Conservation (phyloP, 2,888 invertebrate species). For the Eurytoma californica region DNA sequence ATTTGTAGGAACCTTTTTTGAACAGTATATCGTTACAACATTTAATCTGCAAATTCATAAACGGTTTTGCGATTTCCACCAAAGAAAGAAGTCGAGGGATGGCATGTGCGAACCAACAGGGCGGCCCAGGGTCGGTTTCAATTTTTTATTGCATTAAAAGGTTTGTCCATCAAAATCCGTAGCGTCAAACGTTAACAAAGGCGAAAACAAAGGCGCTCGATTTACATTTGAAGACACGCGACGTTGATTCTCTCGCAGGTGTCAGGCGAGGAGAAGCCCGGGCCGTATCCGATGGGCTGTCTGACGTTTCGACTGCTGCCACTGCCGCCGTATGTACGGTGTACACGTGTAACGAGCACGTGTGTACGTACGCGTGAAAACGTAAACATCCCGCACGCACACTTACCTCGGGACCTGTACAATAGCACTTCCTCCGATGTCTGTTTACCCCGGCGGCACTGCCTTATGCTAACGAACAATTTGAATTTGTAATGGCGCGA, state of each 20-base stretch:
- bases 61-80: no score
- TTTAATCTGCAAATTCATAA: neutral
- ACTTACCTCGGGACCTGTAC: no score
- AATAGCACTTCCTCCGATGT: no score
- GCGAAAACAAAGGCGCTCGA: neutral
- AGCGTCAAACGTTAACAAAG: neutral
- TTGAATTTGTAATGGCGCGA: no score
- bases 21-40: neutral
- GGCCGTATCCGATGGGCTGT: conserved; percentile 17
- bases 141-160: neutral
- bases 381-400: conserved; percentile 20
- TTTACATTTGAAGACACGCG: conserved; percentile 34
- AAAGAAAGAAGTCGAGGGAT: no score
- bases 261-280: conserved; percentile 18
- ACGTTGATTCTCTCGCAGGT: conserved; percentile 44
- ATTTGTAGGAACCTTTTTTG: no score
- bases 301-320: conserved; percentile 43
- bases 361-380: neutral
- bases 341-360: neutral
- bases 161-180: conserved; percentile 12
- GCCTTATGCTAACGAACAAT: no score
- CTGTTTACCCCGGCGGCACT: no score
- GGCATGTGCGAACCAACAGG: no score
- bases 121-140: no score
- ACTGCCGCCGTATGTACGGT: neutral